Evolutionary conservation across 2,888 invertebrate genomes (phyloP), one percentile per base, ranked within the genome.

Genomic region (Agrotis exclamationis): DNA sequence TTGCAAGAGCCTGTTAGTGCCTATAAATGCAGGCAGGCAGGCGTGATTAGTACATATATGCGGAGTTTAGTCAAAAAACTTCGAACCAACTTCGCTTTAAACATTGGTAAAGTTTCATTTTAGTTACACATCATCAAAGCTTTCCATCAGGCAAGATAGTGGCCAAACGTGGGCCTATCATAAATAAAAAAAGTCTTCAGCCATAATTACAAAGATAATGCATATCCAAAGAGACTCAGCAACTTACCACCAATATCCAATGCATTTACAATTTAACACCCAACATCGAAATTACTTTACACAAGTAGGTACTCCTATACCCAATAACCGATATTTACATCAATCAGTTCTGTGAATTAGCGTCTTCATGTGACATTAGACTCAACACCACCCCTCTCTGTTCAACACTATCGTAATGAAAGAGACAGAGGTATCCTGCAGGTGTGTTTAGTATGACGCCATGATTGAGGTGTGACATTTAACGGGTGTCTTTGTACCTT

Each of bases 381-480:
- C 62, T 74, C 24, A 62, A 14, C 22, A 20, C 44, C 45, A 50
- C 51, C 78, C 63, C 44, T 91, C 93, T 82, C 87, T 79, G 63
- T 91, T 80, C 58, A 66, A 80, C 80, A 33, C 28, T 48, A 68
- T 58, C 11, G n/a, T 11, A 48, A 72, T 7, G 86, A 91, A 58
- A 81, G 86, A 83, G 89, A 90, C 44, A 63, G 80, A 80, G 50
- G 16, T 74, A 76, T 58, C 66, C 66, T 84, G 89, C 92, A 91
- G 91, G 88, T 92, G 92, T 87, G 88, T 88, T 88, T 86, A 86
- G 82, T 66, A 79, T 84, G 80, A 72, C 70, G 85, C 86, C 86
- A 90, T 91, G 87, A 90, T 88, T 86, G 87, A 89, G 88, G 93
- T 94, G 93, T 84, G 89, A 93, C 89, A 88, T 93, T 90, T 90